These are phyloP conservation scores for Okamejei kenojei DNA, from an alignment of 2,797 vertebrate genomes.

Conservation along the genomic window DNA sequence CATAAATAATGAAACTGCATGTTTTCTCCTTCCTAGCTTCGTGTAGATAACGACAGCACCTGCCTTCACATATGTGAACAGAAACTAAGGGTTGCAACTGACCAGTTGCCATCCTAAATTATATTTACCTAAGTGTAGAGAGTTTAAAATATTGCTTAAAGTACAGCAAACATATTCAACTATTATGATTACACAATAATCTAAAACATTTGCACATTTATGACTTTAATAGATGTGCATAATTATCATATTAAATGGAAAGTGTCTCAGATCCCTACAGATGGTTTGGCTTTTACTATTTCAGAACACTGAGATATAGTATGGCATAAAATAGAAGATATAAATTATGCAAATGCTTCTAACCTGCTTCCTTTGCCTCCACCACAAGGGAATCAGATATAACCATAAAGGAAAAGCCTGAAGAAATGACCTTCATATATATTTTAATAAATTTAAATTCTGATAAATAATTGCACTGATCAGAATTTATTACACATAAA, in stretches of 20 bases:
- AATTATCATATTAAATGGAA: background rate
- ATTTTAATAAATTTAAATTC: background rate
- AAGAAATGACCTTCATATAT: background rate
- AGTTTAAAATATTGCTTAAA: background rate
- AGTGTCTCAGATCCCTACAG: background rate
- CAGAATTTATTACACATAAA: background rate
- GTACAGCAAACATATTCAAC: background rate
- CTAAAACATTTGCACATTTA: background rate
- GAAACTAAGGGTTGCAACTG: background rate
- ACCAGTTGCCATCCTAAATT: background rate
- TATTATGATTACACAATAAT: background rate
- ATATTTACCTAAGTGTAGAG: background rate
- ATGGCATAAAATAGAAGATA: background rate
- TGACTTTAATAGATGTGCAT: background rate
- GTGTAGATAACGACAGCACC: background rate
- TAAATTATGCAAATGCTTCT: background rate
- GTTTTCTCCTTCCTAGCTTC: background rate
- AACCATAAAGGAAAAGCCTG: background rate
- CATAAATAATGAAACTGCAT: background rate
- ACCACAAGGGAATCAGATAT: background rate
- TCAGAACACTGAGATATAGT: background rate
- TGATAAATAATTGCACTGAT: background rate
- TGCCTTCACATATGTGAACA: background rate
- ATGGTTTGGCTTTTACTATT: background rate
- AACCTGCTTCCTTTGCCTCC: background rate